Percentiles rank a stretch among this genome's conserved stretches.
Evolutionary conservation across 2,797 vertebrate genomes (phyloP).

Genomic region (Craterocephalus amniculus): DNA sequence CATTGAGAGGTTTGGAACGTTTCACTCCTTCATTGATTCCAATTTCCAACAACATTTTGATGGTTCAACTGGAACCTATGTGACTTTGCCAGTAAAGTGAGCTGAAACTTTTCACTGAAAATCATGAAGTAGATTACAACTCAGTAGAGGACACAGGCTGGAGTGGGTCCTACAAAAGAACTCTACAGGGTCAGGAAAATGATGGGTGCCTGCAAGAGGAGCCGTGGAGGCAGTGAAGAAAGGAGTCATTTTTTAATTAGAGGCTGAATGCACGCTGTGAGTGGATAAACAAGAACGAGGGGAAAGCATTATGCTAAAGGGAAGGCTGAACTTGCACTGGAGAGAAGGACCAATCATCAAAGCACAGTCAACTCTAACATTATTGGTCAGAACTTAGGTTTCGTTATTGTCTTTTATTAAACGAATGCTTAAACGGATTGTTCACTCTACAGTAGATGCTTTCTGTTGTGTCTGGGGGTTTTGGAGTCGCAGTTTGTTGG

Average conservation of each 20-base stretch:
- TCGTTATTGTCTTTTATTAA: not conserved
- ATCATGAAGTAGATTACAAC: not conserved
- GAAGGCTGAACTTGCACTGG: not conserved
- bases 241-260: too few relatives aligned
- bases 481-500: too few relatives aligned
- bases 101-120: not conserved
- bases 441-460: too few relatives aligned
- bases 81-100: not conserved
- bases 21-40: constrained; percentile 55
- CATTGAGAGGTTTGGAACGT: constrained; percentile 64
- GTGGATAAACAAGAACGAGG: not conserved
- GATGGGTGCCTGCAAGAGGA: not conserved
- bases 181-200: not conserved
- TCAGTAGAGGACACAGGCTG: not conserved
- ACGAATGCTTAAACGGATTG: too few relatives aligned
- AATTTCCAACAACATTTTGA: constrained; percentile 38
- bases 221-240: not conserved
- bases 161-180: not conserved
- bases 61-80: not conserved
- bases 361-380: not conserved
- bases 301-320: not conserved
- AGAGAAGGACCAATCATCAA: not conserved
- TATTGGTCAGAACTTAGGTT: not conserved
- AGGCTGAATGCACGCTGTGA: not conserved
- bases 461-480: too few relatives aligned